These are phyloP conservation scores for Numenius phaeopus DNA, from an alignment of 2,797 vertebrate genomes.

Conservation along the genomic window DNA sequence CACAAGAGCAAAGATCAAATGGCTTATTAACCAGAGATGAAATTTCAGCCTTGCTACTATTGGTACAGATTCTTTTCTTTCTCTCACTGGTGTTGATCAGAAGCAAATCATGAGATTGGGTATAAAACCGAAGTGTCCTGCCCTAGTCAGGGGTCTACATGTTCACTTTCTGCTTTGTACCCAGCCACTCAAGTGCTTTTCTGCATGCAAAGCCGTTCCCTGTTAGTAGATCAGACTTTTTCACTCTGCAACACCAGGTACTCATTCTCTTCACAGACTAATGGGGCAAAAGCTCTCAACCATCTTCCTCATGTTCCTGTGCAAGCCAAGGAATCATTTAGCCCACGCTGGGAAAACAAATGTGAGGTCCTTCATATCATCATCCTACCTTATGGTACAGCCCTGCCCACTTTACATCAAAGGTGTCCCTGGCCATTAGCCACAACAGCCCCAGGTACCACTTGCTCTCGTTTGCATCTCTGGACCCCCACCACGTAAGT, in stretches of 20 bases:
- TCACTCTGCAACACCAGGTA: not conserved
- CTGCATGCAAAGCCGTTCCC: not conserved
- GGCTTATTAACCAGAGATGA: conserved; percentile 40
- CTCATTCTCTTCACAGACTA: not conserved
- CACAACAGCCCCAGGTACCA: not conserved
- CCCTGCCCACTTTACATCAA: not conserved
- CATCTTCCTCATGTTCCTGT: not conserved
- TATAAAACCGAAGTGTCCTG: not conserved
- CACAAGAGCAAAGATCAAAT: conserved; percentile 7
- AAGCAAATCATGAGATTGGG: not conserved
- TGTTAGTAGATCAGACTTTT: not conserved
- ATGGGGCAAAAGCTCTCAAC: not conserved
- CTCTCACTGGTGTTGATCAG: not conserved
- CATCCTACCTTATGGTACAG: not conserved
- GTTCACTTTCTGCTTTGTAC: not conserved
- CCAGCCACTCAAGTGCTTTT: not conserved
- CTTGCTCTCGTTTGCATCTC: not conserved
- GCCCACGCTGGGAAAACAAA: not conserved
- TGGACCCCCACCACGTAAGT: not conserved
- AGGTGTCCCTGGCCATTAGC: not conserved
- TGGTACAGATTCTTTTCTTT: not conserved
- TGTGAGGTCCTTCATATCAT: not conserved
- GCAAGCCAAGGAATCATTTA: not conserved
- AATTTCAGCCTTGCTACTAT: conserved; percentile 48
- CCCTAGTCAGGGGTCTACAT: not conserved